These are phyloP conservation scores for Polypterus bichir DNA, from an alignment of 2,113 vertebrate genomes.

Conservation along the genomic window DNA sequence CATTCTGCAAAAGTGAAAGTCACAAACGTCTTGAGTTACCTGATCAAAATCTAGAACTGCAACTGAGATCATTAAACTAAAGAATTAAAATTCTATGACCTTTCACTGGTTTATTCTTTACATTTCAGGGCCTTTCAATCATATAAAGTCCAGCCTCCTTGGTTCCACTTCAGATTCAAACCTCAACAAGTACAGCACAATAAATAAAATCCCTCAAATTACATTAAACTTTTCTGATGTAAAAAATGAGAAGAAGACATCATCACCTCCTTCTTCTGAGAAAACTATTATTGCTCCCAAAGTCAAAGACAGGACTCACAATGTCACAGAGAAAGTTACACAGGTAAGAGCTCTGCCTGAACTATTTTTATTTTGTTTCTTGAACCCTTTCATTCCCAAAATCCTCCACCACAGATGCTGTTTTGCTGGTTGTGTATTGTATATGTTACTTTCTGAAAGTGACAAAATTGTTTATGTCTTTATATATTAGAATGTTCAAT, in stretches of 20 bases:
- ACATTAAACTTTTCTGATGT: conserved; percentile 91
- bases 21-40: too few species aligned
- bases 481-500: too few species aligned
- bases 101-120: conserved; percentile 9
- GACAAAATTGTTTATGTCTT: too few species aligned
- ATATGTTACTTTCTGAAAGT: conserved; percentile 1
- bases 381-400: too few species aligned
- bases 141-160: conserved; percentile 89
- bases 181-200: conserved; percentile 97
- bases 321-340: conserved; percentile 96
- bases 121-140: conserved; percentile 79
- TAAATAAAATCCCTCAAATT: conserved; percentile 95
- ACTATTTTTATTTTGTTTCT: not conserved
- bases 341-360: conserved; percentile 61
- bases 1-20: too few species aligned
- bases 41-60: too few species aligned
- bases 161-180: conserved; percentile 96
- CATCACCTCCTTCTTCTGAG: conserved; percentile 86
- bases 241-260: conserved; percentile 81
- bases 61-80: too few species aligned
- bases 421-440: conserved; percentile 3
- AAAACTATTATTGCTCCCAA: conserved; percentile 94
- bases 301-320: conserved; percentile 96
- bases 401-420: too few species aligned
- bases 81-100: not conserved